These are phyloP conservation scores for Lathronympha strigana DNA, from an alignment of 2,888 invertebrate genomes.

Conservation along the genomic window DNA sequence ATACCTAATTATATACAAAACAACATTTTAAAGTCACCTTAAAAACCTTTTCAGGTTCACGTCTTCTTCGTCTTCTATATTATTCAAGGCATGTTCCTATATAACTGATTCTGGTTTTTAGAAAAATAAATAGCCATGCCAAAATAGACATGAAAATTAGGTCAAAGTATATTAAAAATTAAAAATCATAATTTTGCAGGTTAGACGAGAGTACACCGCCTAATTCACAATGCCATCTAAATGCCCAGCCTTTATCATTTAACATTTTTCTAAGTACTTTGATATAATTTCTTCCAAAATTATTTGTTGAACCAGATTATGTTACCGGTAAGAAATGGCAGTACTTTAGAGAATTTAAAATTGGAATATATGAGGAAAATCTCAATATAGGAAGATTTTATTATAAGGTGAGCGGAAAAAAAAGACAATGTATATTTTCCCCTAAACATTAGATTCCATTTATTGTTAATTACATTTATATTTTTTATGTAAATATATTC, in stretches of 20 bases:
- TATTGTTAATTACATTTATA: background rate
- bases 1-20: no score
- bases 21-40: background rate
- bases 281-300: background rate
- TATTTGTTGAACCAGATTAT: background rate
- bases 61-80: no score
- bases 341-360: background rate
- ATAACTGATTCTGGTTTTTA: no score
- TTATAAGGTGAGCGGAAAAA: background rate
- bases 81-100: no score
- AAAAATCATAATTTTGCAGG: background rate
- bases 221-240: background rate
- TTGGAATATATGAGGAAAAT: background rate
- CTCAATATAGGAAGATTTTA: background rate
- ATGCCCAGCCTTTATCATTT: background rate
- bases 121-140: no score
- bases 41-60: background rate
- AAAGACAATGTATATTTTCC: background rate
- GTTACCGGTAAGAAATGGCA: background rate
- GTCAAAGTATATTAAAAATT: no score
- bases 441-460: conserved; percentile 18
- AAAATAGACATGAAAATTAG: no score
- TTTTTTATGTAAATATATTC: conserved; percentile 10
- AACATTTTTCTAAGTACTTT: no score
- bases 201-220: background rate